phyloP scores from a whole-genome alignment of 64 coral and sea anemone genomes.

The Montipora capricornis region DNA sequence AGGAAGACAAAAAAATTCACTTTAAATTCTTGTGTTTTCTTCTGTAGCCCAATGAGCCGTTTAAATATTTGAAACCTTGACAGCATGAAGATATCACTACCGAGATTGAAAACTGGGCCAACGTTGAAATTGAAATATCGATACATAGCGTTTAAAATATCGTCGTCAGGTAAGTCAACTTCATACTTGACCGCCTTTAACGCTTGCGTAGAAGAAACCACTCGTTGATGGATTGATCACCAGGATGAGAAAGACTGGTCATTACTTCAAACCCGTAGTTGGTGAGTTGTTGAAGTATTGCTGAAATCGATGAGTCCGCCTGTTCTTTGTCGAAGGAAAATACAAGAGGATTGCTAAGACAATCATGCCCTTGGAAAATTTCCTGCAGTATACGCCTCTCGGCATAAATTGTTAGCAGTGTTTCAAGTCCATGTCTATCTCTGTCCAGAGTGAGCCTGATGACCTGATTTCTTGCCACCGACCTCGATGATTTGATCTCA shows the following conservation, averaged over 20 bases:
- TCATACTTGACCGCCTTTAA: not conserved
- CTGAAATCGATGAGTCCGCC: slow-evolving; percentile 28
- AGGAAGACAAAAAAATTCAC: too few relatives aligned
- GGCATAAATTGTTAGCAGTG: slow-evolving; percentile 20
- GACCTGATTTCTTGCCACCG: slow-evolving; percentile 55
- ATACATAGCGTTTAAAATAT: too few relatives aligned
- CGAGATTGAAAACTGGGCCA: too few relatives aligned
- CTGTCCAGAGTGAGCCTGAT: slow-evolving; percentile 23
- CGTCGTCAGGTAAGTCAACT: too few relatives aligned
- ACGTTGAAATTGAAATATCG: too few relatives aligned
- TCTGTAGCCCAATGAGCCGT: too few relatives aligned
- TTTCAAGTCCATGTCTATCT: slow-evolving; percentile 37
- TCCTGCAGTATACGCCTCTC: slow-evolving; percentile 22
- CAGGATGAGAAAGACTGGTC: slow-evolving; percentile 48
- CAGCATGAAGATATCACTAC: too few relatives aligned
- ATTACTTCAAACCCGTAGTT: slow-evolving; percentile 43
- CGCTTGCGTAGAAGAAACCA: slow-evolving; percentile 20
- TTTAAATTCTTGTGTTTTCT: too few relatives aligned
- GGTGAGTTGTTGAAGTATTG: slow-evolving; percentile 39
- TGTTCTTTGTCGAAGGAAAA: slow-evolving; percentile 46
- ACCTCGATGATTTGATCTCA: slow-evolving; percentile 37
- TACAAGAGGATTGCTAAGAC: not conserved
- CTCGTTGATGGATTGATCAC: slow-evolving; percentile 44
- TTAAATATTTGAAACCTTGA: too few relatives aligned
- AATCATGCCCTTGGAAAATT: slow-evolving; percentile 16